Evolutionary conservation across 37 sponge, comb jelly and placozoan species (phyloP).

Genomic region (Ephydatia muelleri): DNA sequence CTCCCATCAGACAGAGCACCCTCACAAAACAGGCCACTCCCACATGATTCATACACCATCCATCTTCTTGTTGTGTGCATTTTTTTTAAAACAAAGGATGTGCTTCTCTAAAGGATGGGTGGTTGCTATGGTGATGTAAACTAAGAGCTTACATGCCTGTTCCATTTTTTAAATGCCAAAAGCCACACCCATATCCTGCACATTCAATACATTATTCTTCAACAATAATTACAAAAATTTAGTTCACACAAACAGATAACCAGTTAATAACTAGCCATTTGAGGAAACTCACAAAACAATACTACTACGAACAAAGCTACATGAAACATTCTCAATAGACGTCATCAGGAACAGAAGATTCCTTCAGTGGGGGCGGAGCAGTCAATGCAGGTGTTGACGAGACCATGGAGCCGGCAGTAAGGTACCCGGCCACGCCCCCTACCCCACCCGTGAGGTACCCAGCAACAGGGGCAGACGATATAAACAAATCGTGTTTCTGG

Average conservation of each 20-base stretch:
- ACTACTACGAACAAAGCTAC: not conserved
- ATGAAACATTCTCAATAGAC: not conserved
- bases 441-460: slow-evolving; percentile 95
- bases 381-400: slow-evolving; percentile 16
- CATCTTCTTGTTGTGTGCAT: too few species aligned
- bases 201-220: not conserved
- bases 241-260: slow-evolving; percentile 6
- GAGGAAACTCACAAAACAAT: not conserved
- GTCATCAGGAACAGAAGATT: slow-evolving; percentile 66
- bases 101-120: too few species aligned
- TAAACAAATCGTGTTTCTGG: slow-evolving; percentile 98
- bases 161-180: too few species aligned
- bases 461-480: slow-evolving; percentile 74
- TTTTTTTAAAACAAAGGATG: too few species aligned
- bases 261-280: slow-evolving; percentile 6
- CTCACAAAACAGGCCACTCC: too few species aligned
- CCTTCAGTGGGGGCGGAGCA: slow-evolving; percentile 85
- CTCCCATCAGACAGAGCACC: too few species aligned
- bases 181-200: not conserved
- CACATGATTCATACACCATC: too few species aligned
- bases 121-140: too few species aligned
- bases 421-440: slow-evolving; percentile 94
- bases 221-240: not conserved
- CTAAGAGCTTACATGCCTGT: too few species aligned
- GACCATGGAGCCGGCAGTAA: slow-evolving; percentile 84